Base-by-base conservation (phyloP, 92 coral and sea anemone species). In the Umimayanthus kanabou region DNA sequence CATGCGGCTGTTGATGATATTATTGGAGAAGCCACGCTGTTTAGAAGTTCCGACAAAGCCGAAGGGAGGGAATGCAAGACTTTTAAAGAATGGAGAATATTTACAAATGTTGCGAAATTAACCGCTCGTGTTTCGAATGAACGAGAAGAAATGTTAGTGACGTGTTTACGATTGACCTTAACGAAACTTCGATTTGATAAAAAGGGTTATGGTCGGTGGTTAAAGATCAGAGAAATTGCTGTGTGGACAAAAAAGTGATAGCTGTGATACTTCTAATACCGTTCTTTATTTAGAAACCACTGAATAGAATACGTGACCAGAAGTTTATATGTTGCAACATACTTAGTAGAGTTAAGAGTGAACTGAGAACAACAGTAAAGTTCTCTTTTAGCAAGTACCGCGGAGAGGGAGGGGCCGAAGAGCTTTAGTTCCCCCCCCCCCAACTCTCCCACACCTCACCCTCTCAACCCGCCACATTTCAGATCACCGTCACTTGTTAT, bases 221-320 rank as follows among this genome's bases (percentile, higher is more conserved):
- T 94, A 28, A 65, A 87, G 30, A 73, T 94, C 9, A 82, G 93
- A 77, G 96, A 94, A 87, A 92, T 94, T 11, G 96, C 96, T 39
- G 88, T 94, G 4, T 94, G 96, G 96, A 75, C 93, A 16, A 57
- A 76, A 43, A 81, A 6, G 18, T 78, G 1, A 5, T 47, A 47
- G 45, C 50, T 47, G 10, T 6, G 11, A 10, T 9, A 47, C 50
- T 7, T 47, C 50, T 47, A 47, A 47, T 11, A 47, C 50, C 50
- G 1, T 5, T 47, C 50, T 47, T 47, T 11, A 47, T 47, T 47
- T 47, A 47, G 50, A 11, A 47, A 47, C 50, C 37, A 33, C 37
- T 33, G 10, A 47, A 11, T 47, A 47, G 50, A 47, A 47, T 6
- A 10, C 50, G 10, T 47, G 50, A 47, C 10, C 50, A 7, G 50